phyloP scores from a whole-genome alignment of 2,113 vertebrate species.

The Ondatra zibethicus region DNA sequence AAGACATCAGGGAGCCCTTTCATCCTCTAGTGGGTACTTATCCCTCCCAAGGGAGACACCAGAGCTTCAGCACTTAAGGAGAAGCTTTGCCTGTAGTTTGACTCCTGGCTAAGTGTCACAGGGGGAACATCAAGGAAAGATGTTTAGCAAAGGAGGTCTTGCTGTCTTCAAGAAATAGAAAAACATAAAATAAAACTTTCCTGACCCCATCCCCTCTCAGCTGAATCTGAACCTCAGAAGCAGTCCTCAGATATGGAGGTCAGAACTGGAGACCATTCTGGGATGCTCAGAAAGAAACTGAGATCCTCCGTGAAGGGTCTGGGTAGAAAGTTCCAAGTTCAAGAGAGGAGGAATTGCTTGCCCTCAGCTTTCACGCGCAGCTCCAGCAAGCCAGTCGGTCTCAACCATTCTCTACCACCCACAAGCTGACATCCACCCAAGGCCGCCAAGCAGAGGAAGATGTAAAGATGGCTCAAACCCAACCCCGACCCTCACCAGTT shows the following conservation, averaged over 20 bases:
- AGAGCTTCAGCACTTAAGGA: neutral
- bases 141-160: neutral
- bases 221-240: neutral
- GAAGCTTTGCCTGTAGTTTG: neutral
- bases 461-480: neutral
- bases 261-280: neutral
- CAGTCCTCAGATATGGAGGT: neutral
- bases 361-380: neutral
- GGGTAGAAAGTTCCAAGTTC: neutral
- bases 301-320: neutral
- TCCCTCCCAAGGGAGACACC: neutral
- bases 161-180: neutral
- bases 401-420: neutral
- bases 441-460: neutral
- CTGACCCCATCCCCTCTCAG: neutral
- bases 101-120: neutral
- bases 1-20: neutral
- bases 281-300: neutral
- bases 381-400: neutral
- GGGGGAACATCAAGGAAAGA: neutral
- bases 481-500: neutral
- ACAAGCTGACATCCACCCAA: neutral
- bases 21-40: neutral
- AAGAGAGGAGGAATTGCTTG: neutral
- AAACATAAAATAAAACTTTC: neutral